These are phyloP conservation scores for Pycnonotus jocosus DNA, from an alignment of 2,113 vertebrate genomes.

Conservation along the genomic window DNA sequence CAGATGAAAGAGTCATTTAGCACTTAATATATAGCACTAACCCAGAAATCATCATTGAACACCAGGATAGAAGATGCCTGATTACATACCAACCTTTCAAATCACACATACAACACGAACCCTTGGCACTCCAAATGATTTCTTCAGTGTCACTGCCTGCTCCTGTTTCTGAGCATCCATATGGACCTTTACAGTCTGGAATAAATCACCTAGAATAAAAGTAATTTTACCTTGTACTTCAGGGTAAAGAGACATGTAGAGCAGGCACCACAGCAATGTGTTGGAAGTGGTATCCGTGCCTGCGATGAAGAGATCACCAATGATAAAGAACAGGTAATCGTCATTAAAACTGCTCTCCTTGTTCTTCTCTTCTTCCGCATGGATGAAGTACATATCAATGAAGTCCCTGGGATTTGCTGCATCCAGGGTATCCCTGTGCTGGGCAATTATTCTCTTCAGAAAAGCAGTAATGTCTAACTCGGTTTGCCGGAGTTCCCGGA, in stretches of 20 bases:
- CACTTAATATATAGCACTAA: neutral
- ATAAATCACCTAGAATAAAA: neutral
- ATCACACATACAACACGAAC: fast-evolving
- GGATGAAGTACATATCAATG: slow-evolving; percentile 92
- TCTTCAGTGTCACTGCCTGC: neutral
- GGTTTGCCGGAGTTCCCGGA: slow-evolving; percentile 82
- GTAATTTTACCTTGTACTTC: slow-evolving; percentile 82
- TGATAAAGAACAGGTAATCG: slow-evolving; percentile 92
- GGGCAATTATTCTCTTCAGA: slow-evolving; percentile 84
- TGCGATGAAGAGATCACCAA: slow-evolving; percentile 93
- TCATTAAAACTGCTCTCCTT: slow-evolving; percentile 82
- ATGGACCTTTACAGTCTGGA: neutral
- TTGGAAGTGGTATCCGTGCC: slow-evolving; percentile 96
- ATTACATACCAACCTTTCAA: neutral
- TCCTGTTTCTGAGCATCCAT: neutral
- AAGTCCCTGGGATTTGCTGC: slow-evolving; percentile 84
- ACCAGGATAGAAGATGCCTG: neutral
- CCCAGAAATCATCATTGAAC: neutral
- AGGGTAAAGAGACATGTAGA: slow-evolving; percentile 88
- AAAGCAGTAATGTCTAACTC: slow-evolving; percentile 86
- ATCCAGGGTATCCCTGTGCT: slow-evolving; percentile 82
- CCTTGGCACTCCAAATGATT: neutral
- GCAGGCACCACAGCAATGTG: slow-evolving; percentile 89
- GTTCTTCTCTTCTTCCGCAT: slow-evolving; percentile 73
- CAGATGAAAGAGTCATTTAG: neutral